Base-by-base conservation (phyloP, 2,113 vertebrate genomes). In the Choloepus hoffmanni region DNA sequence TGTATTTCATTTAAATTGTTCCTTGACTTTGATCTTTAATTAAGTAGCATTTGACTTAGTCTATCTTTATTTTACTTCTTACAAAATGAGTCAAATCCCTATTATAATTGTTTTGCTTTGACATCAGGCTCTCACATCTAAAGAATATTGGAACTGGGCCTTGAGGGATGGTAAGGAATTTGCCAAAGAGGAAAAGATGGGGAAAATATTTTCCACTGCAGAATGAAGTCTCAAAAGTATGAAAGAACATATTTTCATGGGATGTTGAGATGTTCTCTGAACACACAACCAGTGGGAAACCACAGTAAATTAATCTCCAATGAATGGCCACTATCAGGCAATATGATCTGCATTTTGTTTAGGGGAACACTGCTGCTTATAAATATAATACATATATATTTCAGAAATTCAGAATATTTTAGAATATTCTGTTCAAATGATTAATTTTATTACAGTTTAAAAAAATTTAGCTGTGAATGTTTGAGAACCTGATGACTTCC, bases 401-500 rank as follows among this genome's bases (percentile, higher is more conserved):
- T 36, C 36, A 36, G 36, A 36, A 36, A 36, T 36, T 36, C 36
- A 36, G 36, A 36, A 36, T 36, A 36, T 60, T 70, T 81, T 28
- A 72, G 58, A 94, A 23, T 92, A 85, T 53, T 96, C 95, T 92
- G 45, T 91, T 94, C 81, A 92, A 87, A 93, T 24, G 43, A 28
- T 74, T 95, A 96, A 96, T 92, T 98, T 96, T 96, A 95, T 93
- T 97, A 89, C 40, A 7, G 12, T 23, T 70, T 90, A 93, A 78
- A 43, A 92, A 97, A 97, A 96, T 96, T 96, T 79, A 97, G 60
- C 84, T 93, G 79, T 95, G 86, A 98, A 97, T 98, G 97, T 98
- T 98, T 98, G 95, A 98, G 96, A 98, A 98, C 97, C 95, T 98
- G 98, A 98, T 98, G 98, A 98, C 97, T 98, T 98, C 97, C 97